Conservation (phyloP, 2,888 invertebrate genomes). For the Leptopterna dolabrata region DNA sequence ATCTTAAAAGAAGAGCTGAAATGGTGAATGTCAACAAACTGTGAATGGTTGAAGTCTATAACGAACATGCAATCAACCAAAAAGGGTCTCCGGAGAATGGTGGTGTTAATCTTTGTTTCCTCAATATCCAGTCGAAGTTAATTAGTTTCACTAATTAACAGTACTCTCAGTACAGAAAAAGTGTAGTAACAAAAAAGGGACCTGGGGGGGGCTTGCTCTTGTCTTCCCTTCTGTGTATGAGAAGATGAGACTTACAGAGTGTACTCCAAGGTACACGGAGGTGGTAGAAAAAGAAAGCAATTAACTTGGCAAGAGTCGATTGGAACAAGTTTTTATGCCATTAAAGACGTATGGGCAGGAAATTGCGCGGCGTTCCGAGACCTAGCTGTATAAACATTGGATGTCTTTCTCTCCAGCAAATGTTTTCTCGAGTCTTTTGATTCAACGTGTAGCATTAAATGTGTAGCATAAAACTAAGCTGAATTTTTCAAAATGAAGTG, state of each 20-base stretch:
- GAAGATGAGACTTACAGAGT: background rate
- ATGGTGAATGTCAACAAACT: no score
- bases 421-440: background rate
- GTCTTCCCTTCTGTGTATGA: background rate
- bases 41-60: no score
- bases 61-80: background rate
- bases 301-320: background rate
- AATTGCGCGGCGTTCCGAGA: background rate
- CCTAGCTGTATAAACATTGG: background rate
- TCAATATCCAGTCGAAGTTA: background rate
- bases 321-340: constrained; percentile 13
- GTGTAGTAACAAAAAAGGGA: background rate
- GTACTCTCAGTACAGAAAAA: background rate
- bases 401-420: background rate
- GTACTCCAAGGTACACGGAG: background rate
- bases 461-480: no score
- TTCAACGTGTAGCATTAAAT: no score
- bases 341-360: constrained; percentile 2
- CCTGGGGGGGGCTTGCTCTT: no score
- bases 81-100: background rate
- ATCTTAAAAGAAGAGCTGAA: no score
- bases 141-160: background rate
- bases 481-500: no score
- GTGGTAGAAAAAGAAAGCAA: constrained; percentile 14
- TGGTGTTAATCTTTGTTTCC: background rate